Conservation (phyloP, 2,797 vertebrate species). For the Micrastur ruficollis region DNA sequence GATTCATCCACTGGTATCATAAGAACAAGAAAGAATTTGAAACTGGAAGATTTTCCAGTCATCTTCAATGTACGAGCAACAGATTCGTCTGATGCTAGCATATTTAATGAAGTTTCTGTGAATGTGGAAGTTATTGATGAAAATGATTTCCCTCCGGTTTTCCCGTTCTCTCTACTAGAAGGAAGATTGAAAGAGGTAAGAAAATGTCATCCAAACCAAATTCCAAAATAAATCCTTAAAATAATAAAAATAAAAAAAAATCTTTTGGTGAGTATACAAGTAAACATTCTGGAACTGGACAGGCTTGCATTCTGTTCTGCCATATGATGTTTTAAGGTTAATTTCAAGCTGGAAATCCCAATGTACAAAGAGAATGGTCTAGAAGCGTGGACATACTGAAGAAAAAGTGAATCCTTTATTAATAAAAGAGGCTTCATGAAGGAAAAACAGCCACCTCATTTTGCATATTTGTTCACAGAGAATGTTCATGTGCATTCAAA, state of each 20-base stretch:
- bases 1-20: constrained; percentile 38
- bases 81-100: not conserved
- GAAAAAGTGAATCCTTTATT: not conserved
- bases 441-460: not conserved
- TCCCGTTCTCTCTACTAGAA: constrained; percentile 40
- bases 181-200: constrained; percentile 57
- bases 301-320: not conserved
- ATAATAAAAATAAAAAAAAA: not conserved
- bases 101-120: constrained; percentile 45
- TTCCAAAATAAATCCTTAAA: not conserved
- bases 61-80: constrained; percentile 37
- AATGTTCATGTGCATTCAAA: not conserved
- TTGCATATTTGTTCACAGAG: not conserved
- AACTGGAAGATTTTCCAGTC: constrained; percentile 44
- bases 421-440: not conserved
- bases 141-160: constrained; percentile 56
- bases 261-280: not conserved
- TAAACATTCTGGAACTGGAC: not conserved
- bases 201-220: not conserved
- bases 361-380: not conserved
- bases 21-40: constrained; percentile 37
- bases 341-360: not conserved
- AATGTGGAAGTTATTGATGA: constrained; percentile 31
- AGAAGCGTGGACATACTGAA: not conserved
- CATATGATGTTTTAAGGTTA: not conserved